These are phyloP conservation scores for Drosophila repletoides DNA, from an alignment of 1,140 invertebrate species.

Conservation along the genomic window DNA sequence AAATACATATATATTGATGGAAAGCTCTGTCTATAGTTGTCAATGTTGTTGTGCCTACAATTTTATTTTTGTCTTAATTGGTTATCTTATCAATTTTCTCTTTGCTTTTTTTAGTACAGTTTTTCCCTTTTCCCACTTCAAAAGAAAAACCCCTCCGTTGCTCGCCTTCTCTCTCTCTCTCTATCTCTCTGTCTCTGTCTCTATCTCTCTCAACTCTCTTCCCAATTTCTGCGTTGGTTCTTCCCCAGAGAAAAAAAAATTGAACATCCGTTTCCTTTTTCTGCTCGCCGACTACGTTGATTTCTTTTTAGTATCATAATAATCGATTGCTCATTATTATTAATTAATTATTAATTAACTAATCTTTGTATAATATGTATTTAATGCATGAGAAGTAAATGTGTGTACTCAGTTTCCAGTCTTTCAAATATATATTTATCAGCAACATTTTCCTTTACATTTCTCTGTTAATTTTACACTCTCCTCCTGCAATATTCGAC, in stretches of 20 bases:
- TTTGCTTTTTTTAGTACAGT: constrained; percentile 36
- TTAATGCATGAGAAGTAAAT: constrained; percentile 62
- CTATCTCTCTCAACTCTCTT: background rate
- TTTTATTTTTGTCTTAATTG: constrained; percentile 47
- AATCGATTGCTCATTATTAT: too few species aligned
- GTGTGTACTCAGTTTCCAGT: constrained; percentile 73
- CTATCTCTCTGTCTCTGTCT: background rate
- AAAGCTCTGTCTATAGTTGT: constrained; percentile 52
- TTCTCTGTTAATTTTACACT: background rate
- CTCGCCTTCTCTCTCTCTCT: constrained; percentile 5
- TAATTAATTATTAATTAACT: too few species aligned
- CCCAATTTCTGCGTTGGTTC: background rate
- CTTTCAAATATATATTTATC: constrained; percentile 22
- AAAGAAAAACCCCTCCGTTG: background rate
- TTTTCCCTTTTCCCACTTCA: too few species aligned
- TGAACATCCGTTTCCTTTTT: background rate
- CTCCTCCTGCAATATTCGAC: constrained; percentile 5
- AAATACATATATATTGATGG: constrained; percentile 6
- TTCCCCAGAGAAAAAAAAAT: background rate
- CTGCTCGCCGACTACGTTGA: background rate
- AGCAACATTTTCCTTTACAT: background rate
- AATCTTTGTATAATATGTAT: constrained; percentile 32
- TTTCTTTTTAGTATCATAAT: too few species aligned
- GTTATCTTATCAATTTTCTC: constrained; percentile 25
- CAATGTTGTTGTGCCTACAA: constrained; percentile 62